These are phyloP conservation scores for Dryobates pubescens DNA, from an alignment of 2,797 vertebrate genomes.

Conservation along the genomic window DNA sequence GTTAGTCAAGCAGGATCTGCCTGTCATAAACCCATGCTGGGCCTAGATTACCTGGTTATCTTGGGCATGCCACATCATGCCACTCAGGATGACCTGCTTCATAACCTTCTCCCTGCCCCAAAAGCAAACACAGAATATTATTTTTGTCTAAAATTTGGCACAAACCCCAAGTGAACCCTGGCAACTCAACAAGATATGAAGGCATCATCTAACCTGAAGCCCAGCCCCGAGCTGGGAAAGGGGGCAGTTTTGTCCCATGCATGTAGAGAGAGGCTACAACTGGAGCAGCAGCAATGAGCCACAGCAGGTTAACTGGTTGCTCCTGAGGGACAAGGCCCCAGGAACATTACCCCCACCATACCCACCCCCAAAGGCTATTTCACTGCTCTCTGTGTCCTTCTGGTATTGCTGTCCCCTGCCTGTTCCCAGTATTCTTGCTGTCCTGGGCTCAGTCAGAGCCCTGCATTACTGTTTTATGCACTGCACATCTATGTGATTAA, in stretches of 20 bases:
- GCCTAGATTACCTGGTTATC: too few relatives aligned
- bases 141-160: neutral
- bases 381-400: neutral
- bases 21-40: too few relatives aligned
- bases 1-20: too few relatives aligned
- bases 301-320: neutral
- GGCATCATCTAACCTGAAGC: too few relatives aligned
- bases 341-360: neutral
- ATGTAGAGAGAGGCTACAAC: neutral
- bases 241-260: rapidly evolving
- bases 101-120: neutral
- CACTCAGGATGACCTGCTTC: too few relatives aligned
- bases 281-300: neutral
- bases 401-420: too few relatives aligned
- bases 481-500: neutral
- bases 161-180: rapidly evolving
- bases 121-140: neutral
- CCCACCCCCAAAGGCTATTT: neutral
- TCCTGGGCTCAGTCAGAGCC: neutral
- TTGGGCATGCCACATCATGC: too few relatives aligned
- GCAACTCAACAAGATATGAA: neutral
- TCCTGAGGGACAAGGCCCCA: neutral
- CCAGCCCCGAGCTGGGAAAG: neutral
- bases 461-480: rapidly evolving
- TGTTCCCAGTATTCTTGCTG: neutral